Percentiles rank a stretch among this genome's conserved stretches.
These are phyloP conservation scores for Cephalopholis sonnerati DNA, from an alignment of 2,113 vertebrate genomes.

Conservation along the genomic window DNA sequence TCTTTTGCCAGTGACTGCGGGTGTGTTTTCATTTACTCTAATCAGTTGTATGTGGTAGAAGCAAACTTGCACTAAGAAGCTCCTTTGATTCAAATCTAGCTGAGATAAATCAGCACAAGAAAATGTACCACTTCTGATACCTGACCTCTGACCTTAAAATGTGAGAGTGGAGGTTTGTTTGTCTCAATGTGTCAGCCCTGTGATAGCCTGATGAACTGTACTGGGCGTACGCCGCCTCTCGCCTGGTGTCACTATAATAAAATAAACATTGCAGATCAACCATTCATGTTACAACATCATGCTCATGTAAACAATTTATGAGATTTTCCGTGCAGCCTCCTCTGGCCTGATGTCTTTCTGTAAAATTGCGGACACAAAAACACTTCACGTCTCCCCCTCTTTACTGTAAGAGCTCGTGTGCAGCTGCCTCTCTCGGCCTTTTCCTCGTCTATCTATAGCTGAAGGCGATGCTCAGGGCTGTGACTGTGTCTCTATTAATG, in stretches of 20 bases:
- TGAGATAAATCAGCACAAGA: neutral
- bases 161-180: too few species aligned
- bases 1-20: too few species aligned
- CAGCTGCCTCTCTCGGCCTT: neutral
- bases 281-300: neutral
- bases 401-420: neutral
- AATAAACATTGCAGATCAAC: too few species aligned
- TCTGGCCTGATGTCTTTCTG: neutral
- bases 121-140: too few species aligned
- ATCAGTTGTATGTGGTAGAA: too few species aligned
- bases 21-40: too few species aligned
- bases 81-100: neutral
- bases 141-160: too few species aligned
- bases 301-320: neutral
- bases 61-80: neutral
- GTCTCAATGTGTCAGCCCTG: too few species aligned
- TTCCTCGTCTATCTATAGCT: constrained; percentile 27
- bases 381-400: neutral
- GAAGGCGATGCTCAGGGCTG: constrained; percentile 1
- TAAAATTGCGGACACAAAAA: neutral
- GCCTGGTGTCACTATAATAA: too few species aligned
- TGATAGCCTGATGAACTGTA: too few species aligned
- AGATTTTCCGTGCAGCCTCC: neutral
- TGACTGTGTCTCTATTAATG: constrained; percentile 31
- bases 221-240: too few species aligned